Evolutionary conservation across 1,140 invertebrate species (phyloP), one percentile per base, ranked within the genome.

Genomic region (Trichonephila clavipes): DNA sequence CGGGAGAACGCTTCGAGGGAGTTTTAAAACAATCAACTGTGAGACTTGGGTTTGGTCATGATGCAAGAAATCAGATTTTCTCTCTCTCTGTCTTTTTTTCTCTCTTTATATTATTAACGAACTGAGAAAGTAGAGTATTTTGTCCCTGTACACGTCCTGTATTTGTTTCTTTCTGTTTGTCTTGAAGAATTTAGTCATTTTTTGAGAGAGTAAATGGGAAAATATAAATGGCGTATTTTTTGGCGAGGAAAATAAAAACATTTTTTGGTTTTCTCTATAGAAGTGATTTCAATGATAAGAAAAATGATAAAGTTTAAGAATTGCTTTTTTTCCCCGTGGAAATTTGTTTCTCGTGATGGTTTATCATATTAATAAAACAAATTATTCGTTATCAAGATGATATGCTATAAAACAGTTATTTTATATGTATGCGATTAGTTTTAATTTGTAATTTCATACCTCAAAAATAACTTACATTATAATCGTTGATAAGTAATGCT

Each of bases 21-120:
- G 61, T 92, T 92, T 86, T 92, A 92, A 83, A 92, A 86, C 90
- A 92, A 92, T 92, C 90, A 92, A 61, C 24, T 87, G 58, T 69
- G 34, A 44, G 87, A 16, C 44, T 77, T 77, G 12, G 59, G 24
- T 16, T 62, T 59, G 44, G 87, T 18, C 34, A 58, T 88, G 64
- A 88, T 69, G 87, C 62, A 69, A 69, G 62, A 66, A 64, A 66
- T 69, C 64, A 44, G 16, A 62, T 88, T 88, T 88, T 88, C 64
- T 77, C 14, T 34, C 8, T 77, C 16, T 72, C 12, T 77, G 69
- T 6, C 12, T 5, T 77, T 77, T 72, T 51, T 83, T 83, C 21
- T 12, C 58, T 6, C 28, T 58, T 83, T 77, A 14, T 77, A 28
- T 77, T 77, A 18, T 83, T 83, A 83, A 83, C 44, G 82, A 83